These are phyloP conservation scores for Calameuta pallipes DNA, from an alignment of 2,888 invertebrate species.

Conservation along the genomic window DNA sequence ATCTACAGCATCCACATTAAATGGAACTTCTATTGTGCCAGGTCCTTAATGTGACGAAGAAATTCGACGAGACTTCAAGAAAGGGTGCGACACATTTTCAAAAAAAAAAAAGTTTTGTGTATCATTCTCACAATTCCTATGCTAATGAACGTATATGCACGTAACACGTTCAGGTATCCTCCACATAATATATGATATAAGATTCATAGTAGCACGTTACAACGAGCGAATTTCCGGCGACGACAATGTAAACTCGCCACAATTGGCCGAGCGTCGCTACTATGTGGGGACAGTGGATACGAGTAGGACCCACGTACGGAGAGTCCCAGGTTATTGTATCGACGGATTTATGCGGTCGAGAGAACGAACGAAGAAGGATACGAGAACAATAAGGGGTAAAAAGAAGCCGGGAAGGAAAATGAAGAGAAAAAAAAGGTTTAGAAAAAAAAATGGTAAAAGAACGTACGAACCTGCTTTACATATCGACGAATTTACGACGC, in stretches of 20 bases:
- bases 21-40: not conserved
- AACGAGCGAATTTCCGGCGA: slow-evolving; percentile 25
- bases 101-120: slow-evolving; percentile 26
- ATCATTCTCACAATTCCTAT: slow-evolving; percentile 53
- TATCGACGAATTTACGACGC: slow-evolving; percentile 59
- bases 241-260: slow-evolving; percentile 12
- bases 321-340: slow-evolving; percentile 1
- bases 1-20: not conserved
- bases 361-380: not conserved
- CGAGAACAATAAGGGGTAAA: slow-evolving; percentile 23
- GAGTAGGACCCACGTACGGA: not conserved
- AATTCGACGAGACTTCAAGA: not conserved
- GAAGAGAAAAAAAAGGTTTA: slow-evolving; percentile 21
- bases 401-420: slow-evolving; percentile 29
- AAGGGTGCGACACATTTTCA: not conserved
- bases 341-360: slow-evolving; percentile 2
- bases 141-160: slow-evolving; percentile 41
- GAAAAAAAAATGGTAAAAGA: slow-evolving; percentile 25
- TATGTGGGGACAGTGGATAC: not conserved
- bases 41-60: not conserved
- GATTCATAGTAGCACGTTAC: not conserved
- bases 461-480: slow-evolving; percentile 41
- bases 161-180: slow-evolving; percentile 15
- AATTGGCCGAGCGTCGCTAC: not conserved
- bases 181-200: not conserved